Percentiles rank a stretch among this genome's conserved stretches.
Conservation (phyloP, 2,888 invertebrate genomes). For the Xestia rhomboidea region DNA sequence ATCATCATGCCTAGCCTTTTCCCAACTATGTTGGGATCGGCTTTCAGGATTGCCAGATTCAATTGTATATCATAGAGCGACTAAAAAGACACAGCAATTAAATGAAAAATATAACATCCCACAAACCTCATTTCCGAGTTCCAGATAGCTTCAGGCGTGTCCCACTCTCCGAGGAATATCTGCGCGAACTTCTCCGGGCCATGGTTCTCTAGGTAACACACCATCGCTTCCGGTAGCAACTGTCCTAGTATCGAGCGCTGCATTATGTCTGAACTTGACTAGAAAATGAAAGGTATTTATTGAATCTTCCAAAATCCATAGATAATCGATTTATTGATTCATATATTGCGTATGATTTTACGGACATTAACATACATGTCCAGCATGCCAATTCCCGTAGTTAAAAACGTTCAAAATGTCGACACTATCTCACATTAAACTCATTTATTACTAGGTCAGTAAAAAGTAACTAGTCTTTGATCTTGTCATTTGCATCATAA, state of each 20-base stretch:
- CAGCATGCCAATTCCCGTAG: neutral
- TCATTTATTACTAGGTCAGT: neutral
- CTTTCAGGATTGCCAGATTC: too few species aligned
- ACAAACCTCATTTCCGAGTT: conserved; percentile 97
- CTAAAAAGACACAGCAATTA: too few species aligned
- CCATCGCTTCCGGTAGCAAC: conserved; percentile 99
- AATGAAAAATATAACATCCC: too few species aligned
- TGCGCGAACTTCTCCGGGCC: conserved; percentile 99
- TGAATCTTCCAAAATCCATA: neutral
- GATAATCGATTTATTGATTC: neutral
- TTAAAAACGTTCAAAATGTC: neutral
- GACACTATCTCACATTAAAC: neutral
- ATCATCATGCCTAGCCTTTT: too few species aligned
- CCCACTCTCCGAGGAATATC: conserved; percentile 99
- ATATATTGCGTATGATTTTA: neutral
- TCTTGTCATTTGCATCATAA: neutral
- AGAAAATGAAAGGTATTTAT: conserved; percentile 33
- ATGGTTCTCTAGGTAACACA: conserved; percentile 99
- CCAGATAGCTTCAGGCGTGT: conserved; percentile 99
- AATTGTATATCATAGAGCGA: too few species aligned
- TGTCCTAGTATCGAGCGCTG: conserved; percentile 98
- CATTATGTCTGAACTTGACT: conserved; percentile 95
- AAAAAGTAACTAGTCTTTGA: neutral
- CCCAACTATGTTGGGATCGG: too few species aligned
- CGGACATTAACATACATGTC: neutral